Evolutionary conservation across 2,888 invertebrate genomes (phyloP), one percentile per base, ranked within the genome.

Genomic region (Sarcophaga subvicina): DNA sequence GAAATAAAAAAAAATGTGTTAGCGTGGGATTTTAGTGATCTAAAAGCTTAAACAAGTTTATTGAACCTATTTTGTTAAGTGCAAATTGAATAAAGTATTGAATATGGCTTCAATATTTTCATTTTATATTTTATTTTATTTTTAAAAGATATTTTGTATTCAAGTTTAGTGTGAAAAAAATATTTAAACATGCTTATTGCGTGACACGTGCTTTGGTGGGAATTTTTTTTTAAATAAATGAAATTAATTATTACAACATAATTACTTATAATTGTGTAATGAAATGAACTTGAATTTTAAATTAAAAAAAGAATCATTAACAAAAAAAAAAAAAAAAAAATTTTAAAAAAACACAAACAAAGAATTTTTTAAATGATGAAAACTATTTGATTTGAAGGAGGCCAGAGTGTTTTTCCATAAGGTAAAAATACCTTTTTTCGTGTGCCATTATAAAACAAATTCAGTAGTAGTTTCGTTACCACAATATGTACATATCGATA

Each of bases 151-250:
- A 54, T 59, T 49, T 45, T 37, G 17, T 67, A 67, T 67, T 45
- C 27, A 67, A 67, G 67, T 45, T 17, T 67, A 45, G 45, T 37
- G 27, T 45, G 45, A 62, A 54, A 25, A 76, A 62, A 17, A 37
- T 37, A 37, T 54, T 70, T 77, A 73, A 81, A 83, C 86, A 81
- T 60, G 81, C 75, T 54, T 81, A 84, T 87, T 87, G 86, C 86
- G 86, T 87, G 86, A 87, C 86, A 87, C 86, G 86, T 87, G 86
- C 83, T 84, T 14, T 62, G 78, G 62, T 87, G 83, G 69, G 86
- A 86, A 80, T 69, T 77, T 63, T 14, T 67, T n/a, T n/a, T n/a
- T n/a, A n/a, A n/a, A n/a, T n/a, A n/a, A n/a, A n/a, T n/a, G n/a
- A n/a, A n/a, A n/a, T 66, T 80, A 79, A 60, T 70, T 70, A 59